These are phyloP conservation scores for Oscheius sp. DNA, from an alignment of 2,888 invertebrate species.

Conservation along the genomic window DNA sequence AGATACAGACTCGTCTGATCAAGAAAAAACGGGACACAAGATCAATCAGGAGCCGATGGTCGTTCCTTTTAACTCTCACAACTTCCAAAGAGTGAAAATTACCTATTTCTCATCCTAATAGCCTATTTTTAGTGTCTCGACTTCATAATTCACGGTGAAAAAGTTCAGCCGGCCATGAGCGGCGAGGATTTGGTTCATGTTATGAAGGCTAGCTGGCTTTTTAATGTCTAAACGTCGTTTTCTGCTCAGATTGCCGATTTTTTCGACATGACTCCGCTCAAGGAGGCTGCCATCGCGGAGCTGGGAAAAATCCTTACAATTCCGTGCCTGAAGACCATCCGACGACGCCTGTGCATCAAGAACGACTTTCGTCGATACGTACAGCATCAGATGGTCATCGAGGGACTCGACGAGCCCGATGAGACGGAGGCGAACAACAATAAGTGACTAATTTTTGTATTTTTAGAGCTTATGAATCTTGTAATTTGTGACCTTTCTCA, in stretches of 20 bases:
- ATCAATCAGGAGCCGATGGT: not conserved
- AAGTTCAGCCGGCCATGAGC: not conserved
- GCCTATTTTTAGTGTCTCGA: slow-evolving; percentile 3
- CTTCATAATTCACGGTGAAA: not conserved
- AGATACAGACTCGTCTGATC: not conserved
- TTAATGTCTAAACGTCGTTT: not conserved
- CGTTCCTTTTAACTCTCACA: slow-evolving; percentile 4
- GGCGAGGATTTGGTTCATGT: slow-evolving; percentile 4
- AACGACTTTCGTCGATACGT: not conserved
- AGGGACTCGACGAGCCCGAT: not conserved
- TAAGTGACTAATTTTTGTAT: too few relatives aligned
- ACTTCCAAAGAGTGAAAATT: slow-evolving; percentile 3
- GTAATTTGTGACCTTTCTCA: too few relatives aligned
- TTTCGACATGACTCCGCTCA: not conserved
- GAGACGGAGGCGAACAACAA: too few relatives aligned
- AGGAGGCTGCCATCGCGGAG: not conserved
- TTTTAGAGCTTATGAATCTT: too few relatives aligned
- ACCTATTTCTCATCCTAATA: not conserved
- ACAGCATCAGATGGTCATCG: not conserved
- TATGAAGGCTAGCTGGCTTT: not conserved
- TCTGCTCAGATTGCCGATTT: slow-evolving; percentile 7
- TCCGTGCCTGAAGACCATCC: not conserved
- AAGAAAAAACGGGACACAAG: not conserved
- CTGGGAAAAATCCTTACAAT: not conserved
- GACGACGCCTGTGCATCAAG: slow-evolving; percentile 7